Percentiles rank a stretch among this genome's conserved stretches.
These are phyloP conservation scores for Agriopis leucophaearia DNA, from an alignment of 2,888 invertebrate genomes.

Conservation along the genomic window DNA sequence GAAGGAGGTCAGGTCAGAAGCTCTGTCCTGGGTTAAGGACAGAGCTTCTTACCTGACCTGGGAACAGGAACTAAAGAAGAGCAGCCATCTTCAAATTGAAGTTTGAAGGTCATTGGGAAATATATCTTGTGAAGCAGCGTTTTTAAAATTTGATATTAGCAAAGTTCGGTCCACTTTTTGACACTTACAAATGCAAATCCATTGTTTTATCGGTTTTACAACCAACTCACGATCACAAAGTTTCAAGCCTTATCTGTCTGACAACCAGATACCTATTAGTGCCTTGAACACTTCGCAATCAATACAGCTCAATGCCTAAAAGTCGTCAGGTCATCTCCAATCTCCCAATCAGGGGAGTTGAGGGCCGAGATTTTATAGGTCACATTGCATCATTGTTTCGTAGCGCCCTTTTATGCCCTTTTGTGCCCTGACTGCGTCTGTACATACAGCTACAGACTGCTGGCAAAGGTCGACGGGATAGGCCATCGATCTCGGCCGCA, in stretches of 20 bases:
- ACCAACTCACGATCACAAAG: neutral
- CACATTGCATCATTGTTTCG: constrained; percentile 23
- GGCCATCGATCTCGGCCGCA: constrained; percentile 11
- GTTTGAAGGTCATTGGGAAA: too few relatives aligned
- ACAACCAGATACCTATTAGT: neutral
- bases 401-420: constrained; percentile 5
- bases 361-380: constrained; percentile 21
- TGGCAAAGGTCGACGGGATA: constrained; percentile 9
- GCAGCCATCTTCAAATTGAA: too few relatives aligned
- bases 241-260: neutral
- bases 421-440: constrained; percentile 3
- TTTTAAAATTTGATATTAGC: too few relatives aligned
- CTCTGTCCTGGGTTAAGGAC: too few relatives aligned
- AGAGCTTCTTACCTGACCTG: too few relatives aligned
- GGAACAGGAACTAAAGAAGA: too few relatives aligned
- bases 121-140: too few relatives aligned
- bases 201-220: too few relatives aligned
- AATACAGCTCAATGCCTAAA: constrained; percentile 8
- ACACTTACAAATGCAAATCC: too few relatives aligned
- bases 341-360: constrained; percentile 14
- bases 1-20: too few relatives aligned
- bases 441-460: neutral
- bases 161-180: too few relatives aligned
- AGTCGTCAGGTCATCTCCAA: constrained; percentile 13
- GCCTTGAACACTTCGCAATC: constrained; percentile 2